Evolutionary conservation across 2,888 invertebrate genomes (phyloP), one percentile per base, ranked within the genome.

Genomic region (Cetonia aurata): DNA sequence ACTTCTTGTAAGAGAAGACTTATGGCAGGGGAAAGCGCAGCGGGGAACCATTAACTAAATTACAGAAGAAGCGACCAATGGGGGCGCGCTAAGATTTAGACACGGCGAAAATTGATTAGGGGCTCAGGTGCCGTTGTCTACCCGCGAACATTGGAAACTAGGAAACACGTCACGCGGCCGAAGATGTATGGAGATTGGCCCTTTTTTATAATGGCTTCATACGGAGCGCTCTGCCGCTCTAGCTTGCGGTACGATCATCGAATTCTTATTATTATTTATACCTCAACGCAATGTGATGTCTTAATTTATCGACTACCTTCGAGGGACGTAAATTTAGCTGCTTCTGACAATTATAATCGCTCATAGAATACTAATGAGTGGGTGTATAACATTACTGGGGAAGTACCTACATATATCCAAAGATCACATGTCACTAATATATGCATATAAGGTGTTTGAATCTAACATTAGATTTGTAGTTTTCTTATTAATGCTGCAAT

Each of bases 11-110:
- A 81, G 80, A 77, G 79, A 79, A 82, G 83, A 83, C 79, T 83
- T 83, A 83, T 81, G 79, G 81, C 80, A 78, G 79, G 80, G 81
- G 78, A 81, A 74, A 77, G 81, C 82, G 81, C 83, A 81, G 83
- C 83, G 78, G 83, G 84, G 83, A 80, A 80, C 84, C 84, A 85
- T 85, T 85, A 85, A 84, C 81, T 84, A 85, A 85, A 85, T 85
- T 84, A 85, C 83, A 77, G 80, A 80, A 82, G 82, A 83, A 79
- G 80, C 82, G 80, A 78, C 83, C 83, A 83, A 81, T 83, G 80
- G 82, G 80, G 81, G 80, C 79, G 78, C 77, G 79, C 79, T 77
- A 81, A 81, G 82, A 83, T 82, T 82, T 81, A 81, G 82, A 80
- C 80, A 77, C 77, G 79, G 78, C 76, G 79, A 81, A 50, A 84